phyloP scores from a whole-genome alignment of 1,140 invertebrate species.

The Formica selysi region DNA sequence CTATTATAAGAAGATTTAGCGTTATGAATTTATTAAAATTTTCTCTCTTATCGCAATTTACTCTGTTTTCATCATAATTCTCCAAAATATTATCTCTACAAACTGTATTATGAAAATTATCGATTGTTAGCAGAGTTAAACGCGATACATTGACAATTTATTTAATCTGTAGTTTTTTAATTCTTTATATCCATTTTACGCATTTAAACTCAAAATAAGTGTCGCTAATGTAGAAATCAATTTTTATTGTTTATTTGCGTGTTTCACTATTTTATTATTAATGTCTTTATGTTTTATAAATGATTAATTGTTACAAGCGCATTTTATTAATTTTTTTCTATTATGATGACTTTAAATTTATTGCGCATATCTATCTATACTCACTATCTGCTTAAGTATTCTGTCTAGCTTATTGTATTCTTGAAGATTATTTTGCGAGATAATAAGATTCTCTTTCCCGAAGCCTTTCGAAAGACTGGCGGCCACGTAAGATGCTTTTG shows the following conservation, averaged over 20 bases:
- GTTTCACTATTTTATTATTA: neutral
- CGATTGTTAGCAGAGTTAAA: neutral
- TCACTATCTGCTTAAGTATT: neutral
- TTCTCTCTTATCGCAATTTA: neutral
- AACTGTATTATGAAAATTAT: neutral
- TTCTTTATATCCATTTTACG: neutral
- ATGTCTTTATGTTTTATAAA: neutral
- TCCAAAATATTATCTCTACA: neutral
- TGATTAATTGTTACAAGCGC: neutral
- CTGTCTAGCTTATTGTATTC: neutral
- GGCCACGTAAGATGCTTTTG: conserved; percentile 29
- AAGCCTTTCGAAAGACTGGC: conserved; percentile 27
- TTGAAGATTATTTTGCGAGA: conserved; percentile 25
- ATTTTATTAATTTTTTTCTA: conserved; percentile 5
- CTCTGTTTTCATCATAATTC: neutral
- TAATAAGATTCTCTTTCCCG: neutral
- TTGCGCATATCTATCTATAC: too few relatives aligned
- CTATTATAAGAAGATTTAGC: neutral
- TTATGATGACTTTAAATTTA: neutral
- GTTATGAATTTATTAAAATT: conserved; percentile 40
- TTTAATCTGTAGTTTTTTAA: neutral
- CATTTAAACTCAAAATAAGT: neutral
- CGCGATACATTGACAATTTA: neutral
- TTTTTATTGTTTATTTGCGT: neutral
- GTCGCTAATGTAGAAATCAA: neutral